A percentile compares a stretch with the other conserved stretches of the same genome.
Evolutionary conservation across 2,113 vertebrate species (phyloP).

Genomic region (Furnarius figulus): DNA sequence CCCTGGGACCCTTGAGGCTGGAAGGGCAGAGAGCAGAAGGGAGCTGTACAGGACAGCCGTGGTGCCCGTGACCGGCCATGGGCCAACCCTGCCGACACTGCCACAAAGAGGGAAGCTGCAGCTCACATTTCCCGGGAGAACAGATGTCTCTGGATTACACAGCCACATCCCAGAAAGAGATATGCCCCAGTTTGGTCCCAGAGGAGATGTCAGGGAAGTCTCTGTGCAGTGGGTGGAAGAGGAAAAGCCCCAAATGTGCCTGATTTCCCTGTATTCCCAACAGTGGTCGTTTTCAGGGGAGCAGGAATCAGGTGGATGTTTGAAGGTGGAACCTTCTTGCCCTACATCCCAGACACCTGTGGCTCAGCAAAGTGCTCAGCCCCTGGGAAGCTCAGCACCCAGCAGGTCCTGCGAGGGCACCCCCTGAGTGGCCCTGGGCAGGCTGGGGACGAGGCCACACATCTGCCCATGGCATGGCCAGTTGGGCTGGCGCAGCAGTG

Average conservation of each 20-base stretch:
- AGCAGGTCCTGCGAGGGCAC: fast-evolving
- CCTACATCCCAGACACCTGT: fast-evolving
- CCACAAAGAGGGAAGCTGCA: neutral
- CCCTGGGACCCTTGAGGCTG: neutral
- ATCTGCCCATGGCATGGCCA: neutral
- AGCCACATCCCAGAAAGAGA: neutral
- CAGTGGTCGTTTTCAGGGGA: neutral
- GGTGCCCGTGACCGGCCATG: fast-evolving
- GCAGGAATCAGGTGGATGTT: neutral
- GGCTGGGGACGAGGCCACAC: neutral
- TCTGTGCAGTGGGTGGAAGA: neutral
- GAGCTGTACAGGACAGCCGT: neutral
- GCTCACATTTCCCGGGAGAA: neutral
- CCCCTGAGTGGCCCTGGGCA: neutral
- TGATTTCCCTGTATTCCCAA: neutral
- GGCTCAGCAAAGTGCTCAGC: neutral
- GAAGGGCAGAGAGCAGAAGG: neutral
- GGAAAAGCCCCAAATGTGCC: neutral
- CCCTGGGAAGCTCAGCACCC: neutral
- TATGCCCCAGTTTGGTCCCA: fast-evolving
- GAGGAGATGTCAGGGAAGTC: fast-evolving
- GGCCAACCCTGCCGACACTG: neutral
- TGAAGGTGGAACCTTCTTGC: neutral
- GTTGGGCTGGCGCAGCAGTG: neutral
- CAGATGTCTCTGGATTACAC: neutral